A percentile compares a stretch with the other conserved stretches of the same genome.
These are phyloP conservation scores for Patella ulyssiponensis DNA, from an alignment of 2,888 invertebrate species.

Conservation along the genomic window DNA sequence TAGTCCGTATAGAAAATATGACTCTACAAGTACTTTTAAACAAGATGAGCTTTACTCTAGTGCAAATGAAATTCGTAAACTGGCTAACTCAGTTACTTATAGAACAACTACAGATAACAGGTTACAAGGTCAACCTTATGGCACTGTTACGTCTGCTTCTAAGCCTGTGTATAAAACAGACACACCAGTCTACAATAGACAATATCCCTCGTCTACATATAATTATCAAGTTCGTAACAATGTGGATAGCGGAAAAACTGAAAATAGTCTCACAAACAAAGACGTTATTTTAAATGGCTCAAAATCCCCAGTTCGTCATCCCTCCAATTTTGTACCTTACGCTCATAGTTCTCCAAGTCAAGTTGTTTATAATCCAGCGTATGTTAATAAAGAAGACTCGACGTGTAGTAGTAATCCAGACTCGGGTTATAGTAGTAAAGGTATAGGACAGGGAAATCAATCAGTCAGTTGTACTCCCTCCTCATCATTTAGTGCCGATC, in stretches of 20 bases:
- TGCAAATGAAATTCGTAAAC: neutral
- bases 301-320: neutral
- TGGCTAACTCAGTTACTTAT: neutral
- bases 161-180: neutral
- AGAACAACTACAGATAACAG: neutral
- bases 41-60: neutral
- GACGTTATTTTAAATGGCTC: neutral
- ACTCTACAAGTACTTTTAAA: neutral
- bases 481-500: constrained; percentile 62
- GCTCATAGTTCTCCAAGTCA: constrained; percentile 3
- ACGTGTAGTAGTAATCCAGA: constrained; percentile 76
- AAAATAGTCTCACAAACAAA: neutral
- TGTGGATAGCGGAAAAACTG: neutral
- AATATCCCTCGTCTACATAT: neutral
- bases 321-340: neutral
- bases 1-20: neutral
- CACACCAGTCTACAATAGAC: neutral
- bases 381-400: constrained; percentile 61
- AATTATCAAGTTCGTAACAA: neutral
- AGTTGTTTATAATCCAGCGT: neutral
- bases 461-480: constrained; percentile 59
- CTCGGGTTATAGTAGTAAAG: constrained; percentile 87
- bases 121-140: neutral
- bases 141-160: neutral
- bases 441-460: constrained; percentile 18